Base-by-base conservation (phyloP, 2,888 invertebrate species). In the Chorisops tibialis region DNA sequence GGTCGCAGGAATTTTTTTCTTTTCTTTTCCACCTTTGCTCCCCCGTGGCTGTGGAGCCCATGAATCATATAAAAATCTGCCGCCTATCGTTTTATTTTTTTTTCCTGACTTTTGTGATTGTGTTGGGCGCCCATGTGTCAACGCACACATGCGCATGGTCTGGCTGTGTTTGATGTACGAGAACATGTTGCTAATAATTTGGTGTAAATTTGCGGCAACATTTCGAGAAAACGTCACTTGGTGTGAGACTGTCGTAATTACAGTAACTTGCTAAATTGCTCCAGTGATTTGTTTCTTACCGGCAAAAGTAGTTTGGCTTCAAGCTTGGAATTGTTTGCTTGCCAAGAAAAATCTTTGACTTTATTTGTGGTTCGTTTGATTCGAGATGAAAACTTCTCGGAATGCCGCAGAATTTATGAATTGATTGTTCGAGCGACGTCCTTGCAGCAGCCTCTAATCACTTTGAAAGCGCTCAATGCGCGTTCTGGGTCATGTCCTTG, bases 111-210 rank as follows among this genome's bases (percentile, higher is more conserved):
- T 54, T 50, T 54, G 50, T 43, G 24, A 30, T 22, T 52, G 37
- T 47, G 49, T 49, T 48, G 50, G 49, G 50, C 58, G 41, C 49
- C 50, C 62, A 59, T 59, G 50, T 51, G 59, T 59, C 59, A 54
- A 50, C 24, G 19, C 12, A 9, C 16, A 50, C 49, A 16, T 37
- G 45, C 48, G 43, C 38, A 54, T n/a, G n/a, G 19, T 19, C 41
- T 35, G 18, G 39, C 30, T 6, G 12, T 45, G 41, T 45, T 11
- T 18, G 24, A 16, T 22, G 52, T 63, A 22, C 49, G 41, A 16
- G 22, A 35, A 52, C 3, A 11, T n/a, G 43, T n/a, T n/a, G n/a
- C n/a, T n/a, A n/a, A n/a, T n/a, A n/a, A n/a, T n/a, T n/a, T n/a
- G n/a, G n/a, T n/a, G n/a, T n/a, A n/a, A n/a, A n/a, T n/a, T n/a